Evolutionary conservation across 2,113 vertebrate species (phyloP).

Genomic region (Xerus inauris): DNA sequence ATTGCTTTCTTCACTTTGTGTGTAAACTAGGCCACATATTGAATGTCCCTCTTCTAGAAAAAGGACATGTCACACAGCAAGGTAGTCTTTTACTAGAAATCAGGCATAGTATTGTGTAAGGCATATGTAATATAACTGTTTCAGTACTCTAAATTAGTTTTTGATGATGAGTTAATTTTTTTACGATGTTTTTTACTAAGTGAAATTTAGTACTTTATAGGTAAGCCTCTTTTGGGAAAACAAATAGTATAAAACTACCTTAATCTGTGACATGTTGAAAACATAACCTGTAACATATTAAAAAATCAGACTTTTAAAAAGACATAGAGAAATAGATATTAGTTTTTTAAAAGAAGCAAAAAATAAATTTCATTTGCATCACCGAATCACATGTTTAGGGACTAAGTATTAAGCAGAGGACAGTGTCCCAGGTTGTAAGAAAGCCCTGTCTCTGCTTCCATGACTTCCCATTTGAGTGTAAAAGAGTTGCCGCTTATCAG

Average conservation of each 20-base stretch:
- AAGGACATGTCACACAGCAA: background rate
- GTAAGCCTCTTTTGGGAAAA: conserved; percentile 40
- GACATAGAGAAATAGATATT: background rate
- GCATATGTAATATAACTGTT: background rate
- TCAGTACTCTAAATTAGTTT: conserved; percentile 22
- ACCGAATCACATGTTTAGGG: background rate
- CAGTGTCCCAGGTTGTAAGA: background rate
- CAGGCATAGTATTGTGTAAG: conserved; percentile 6
- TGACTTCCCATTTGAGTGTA: conserved; percentile 29
- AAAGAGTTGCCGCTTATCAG: conserved; percentile 54
- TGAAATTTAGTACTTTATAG: background rate
- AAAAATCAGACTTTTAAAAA: conserved; percentile 54
- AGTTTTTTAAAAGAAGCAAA: background rate
- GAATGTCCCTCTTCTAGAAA: conserved; percentile 39
- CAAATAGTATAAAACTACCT: background rate
- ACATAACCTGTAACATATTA: conserved; percentile 53
- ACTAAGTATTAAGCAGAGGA: background rate
- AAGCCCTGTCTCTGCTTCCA: background rate
- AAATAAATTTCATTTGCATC: background rate
- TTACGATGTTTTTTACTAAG: background rate
- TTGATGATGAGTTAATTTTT: background rate
- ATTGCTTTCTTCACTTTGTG: conserved; percentile 49
- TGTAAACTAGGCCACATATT: conserved; percentile 28
- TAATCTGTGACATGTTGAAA: conserved; percentile 59
- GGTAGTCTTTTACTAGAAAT: conserved; percentile 24